Base-by-base conservation (phyloP, 2,888 invertebrate species). In the Creontiades dilutus region DNA sequence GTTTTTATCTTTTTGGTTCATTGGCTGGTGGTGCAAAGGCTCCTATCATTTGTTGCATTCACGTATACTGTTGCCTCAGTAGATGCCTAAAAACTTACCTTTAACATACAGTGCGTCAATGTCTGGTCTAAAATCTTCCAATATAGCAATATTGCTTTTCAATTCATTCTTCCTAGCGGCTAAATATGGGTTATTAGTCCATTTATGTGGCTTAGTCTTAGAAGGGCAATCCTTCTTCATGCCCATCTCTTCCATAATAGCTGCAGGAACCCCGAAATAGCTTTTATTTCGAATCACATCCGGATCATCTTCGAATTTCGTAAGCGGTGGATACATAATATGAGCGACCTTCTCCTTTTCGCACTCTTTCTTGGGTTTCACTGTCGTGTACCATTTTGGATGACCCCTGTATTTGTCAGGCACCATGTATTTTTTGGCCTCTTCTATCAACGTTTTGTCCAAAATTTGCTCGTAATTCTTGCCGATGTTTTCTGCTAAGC, bases 51-150 rank as follows among this genome's bases (percentile, higher is more conserved):
- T n/a, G n/a, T n/a, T n/a, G n/a, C n/a, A n/a, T n/a, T n/a, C n/a
- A n/a, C 19, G 75, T 2, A 12, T 19, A 75, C 12, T 3, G 52
- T 7, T 12, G 52, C 3, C 7, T 37, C 2, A 4, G 3, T 37
- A 61, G 16, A 19, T 61, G n/a, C 23, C 14, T 46, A 78, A 0
- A 52, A 4, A 19, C n/a, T 28, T 37, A 52, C 90, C 90, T 86
- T 86, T 86, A 9, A 90, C 55, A 55, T 86, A 86, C 16, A 90
- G 57, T 16, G 7, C 47, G 23, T 90, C 86, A 11, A 90, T 80
- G 28, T 90, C 86, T 16, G 90, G 90, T 37, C 90, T 47, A 52
- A 90, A 90, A 16, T 28, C 47, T 37, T 90, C 90, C 28, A 90
- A 52, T 27, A 90, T 52, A 1, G 57, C 57, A 12, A 85, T 86